Conservation (phyloP, 2,797 vertebrate species). For the Syngnathus rostellatus region DNA sequence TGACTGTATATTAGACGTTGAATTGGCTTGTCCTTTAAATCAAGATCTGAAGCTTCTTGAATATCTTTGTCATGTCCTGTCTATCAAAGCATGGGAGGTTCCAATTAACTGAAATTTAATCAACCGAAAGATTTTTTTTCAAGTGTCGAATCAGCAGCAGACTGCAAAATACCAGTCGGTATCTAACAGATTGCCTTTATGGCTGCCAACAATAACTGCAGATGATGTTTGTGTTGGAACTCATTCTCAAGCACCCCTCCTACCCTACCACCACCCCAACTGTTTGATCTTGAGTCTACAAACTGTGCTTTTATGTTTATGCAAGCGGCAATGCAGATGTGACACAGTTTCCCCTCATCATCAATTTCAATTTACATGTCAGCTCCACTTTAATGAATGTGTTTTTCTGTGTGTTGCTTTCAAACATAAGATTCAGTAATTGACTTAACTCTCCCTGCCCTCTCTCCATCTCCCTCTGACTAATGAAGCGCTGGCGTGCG, state of each 20-base stretch:
- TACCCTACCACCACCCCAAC: neutral
- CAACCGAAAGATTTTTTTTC: slow-evolving; percentile 41
- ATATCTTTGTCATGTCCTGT: slow-evolving; percentile 52
- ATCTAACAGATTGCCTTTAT: slow-evolving; percentile 28
- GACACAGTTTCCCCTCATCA: slow-evolving; percentile 28
- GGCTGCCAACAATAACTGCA: slow-evolving; percentile 39
- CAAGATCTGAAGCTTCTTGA: slow-evolving; percentile 30
- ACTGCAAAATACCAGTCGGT: slow-evolving; percentile 23
- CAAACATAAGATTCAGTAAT: slow-evolving; percentile 53
- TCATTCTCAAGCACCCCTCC: slow-evolving; percentile 22
- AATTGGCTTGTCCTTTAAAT: slow-evolving; percentile 7
- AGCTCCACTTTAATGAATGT: slow-evolving; percentile 51
- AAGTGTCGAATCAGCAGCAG: slow-evolving; percentile 35
- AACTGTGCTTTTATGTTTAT: slow-evolving; percentile 9
- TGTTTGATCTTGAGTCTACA: slow-evolving; percentile 23
- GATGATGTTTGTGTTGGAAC: slow-evolving; percentile 43
- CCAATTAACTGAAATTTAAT: slow-evolving; percentile 53
- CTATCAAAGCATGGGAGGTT: slow-evolving; percentile 39
- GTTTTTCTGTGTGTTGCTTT: slow-evolving; percentile 45
- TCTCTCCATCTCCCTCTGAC: slow-evolving; percentile 34
- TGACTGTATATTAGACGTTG: neutral
- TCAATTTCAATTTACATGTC: slow-evolving; percentile 52
- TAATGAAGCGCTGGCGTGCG: slow-evolving; percentile 55
- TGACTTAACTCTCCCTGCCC: slow-evolving; percentile 34
- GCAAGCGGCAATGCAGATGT: slow-evolving; percentile 17